Base-by-base conservation (phyloP, 2,113 vertebrate species). In the Ceyx melanurus region DNA sequence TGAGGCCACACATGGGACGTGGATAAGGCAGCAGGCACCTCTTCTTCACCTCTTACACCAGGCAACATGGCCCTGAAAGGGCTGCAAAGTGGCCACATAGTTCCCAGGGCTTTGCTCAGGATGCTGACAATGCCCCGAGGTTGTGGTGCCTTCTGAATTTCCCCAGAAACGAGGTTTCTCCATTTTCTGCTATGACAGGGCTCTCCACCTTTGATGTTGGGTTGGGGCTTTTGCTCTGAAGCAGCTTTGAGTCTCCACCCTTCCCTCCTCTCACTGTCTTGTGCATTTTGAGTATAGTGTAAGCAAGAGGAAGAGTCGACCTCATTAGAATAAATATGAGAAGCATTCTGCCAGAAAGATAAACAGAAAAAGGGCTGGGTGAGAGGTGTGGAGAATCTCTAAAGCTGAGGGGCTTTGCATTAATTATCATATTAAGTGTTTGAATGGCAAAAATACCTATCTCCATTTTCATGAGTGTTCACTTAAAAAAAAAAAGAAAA, bases 351-450 rank as follows among this genome's bases (percentile, higher is more conserved):
- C 82, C 92, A 93, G 70, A 66, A 79, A 87, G 73, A 71, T 75
- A 79, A 37, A 60, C 71, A 84, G 65, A 61, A 54, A 20, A 82
- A 43, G 51, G 72, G 81, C 82, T 91, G 87, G 84, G 89, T 90
- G 66, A 57, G 56, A 85, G 80, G 92, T 91, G 83, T 80, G 67
- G 88, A 91, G 92, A 91, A 88, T 45, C 51, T 73, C 61, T 86
- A 86, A 82, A 91, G 45, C 92, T 74, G 82, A 91, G 68, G 73
- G 93, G 64, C 93, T 97, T 96, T 91, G 81, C 83, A 86, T 94
- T 97, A 86, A 84, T 94, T 82, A 94, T 87, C 88, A 91, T 72
- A 65, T 54, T 91, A 88, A 88, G 31, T 17, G 6, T 51, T 66
- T 56, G 66, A 89, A 86, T 4, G 4, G 77, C 75, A 87, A 92